Conservation (phyloP, 2,888 invertebrate genomes). For the Mimas tiliae region DNA sequence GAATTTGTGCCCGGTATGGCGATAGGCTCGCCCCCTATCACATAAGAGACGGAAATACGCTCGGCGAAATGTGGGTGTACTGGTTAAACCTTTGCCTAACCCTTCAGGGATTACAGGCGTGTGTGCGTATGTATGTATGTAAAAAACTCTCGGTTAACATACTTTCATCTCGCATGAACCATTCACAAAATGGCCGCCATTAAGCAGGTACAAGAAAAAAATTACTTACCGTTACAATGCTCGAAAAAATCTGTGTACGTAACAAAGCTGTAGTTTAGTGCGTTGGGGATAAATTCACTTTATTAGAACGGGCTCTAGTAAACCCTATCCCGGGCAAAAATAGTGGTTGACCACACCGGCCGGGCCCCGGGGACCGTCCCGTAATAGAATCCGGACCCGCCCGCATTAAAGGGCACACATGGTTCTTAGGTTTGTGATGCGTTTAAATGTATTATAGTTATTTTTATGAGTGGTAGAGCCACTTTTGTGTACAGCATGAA, state of each 20-base stretch:
- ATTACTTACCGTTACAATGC: conserved; percentile 4
- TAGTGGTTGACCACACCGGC: conserved; percentile 64
- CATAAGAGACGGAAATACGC: too few species aligned
- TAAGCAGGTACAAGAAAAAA: background rate
- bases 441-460: background rate
- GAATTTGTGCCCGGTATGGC: too few species aligned
- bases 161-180: background rate
- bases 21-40: too few species aligned
- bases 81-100: too few species aligned
- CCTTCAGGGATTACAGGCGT: too few species aligned
- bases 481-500: too few species aligned
- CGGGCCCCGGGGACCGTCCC: conserved; percentile 37
- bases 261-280: conserved; percentile 35
- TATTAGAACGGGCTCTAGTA: conserved; percentile 65
- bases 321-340: conserved; percentile 64
- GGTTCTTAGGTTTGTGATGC: conserved; percentile 13
- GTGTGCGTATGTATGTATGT: too few species aligned
- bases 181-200: background rate
- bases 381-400: conserved; percentile 42
- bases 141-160: background rate
- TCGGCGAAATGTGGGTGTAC: too few species aligned
- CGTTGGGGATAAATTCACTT: conserved; percentile 62
- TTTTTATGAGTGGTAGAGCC: background rate
- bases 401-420: conserved; percentile 38
- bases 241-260: background rate